Evolutionary conservation across 2,113 vertebrate species (phyloP), one percentile per base, ranked within the genome.

Genomic region (Seriola quinqueradiata): DNA sequence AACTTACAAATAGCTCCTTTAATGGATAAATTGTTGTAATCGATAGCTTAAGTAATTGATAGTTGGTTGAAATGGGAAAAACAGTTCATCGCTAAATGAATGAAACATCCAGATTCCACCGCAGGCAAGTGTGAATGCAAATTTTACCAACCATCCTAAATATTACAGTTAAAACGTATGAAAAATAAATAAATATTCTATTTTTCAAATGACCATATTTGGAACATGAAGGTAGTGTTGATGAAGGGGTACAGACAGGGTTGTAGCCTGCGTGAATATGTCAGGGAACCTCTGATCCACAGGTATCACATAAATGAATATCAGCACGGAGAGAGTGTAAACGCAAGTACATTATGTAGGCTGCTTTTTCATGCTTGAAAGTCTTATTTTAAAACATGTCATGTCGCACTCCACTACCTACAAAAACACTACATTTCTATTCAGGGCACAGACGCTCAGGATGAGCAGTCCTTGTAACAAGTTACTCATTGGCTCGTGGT

Each of bases 391-490:
- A 48, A 75, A 72, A 75, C 52, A 48, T 4, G 16, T 69, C 6
- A 54, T 36, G 69, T 67, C 58, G 38, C 76, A 25, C 63, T 42
- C 9, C 12, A 64, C 46, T 13, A 55, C 44, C 14, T 7, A 5
- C 17, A 46, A 16, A 79, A 83, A 13, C 67, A 66, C 25, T 12
- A 4, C n/a, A 84, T 83, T 75, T 63, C 21, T 36, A 88, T 84
- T 89, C 81, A 38, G 32, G 25, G 36, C 82, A 86, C 84, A 82
- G 50, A 61, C 1, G 1, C 52, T 70, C 28, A 28, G 79, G 57
- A 16, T 83, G 77, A 84, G 77, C 79, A 86, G 83, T 75, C 77
- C 32, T 63, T 38, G 52, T 59, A 34, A 65, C 59, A 82, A 36
- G 44, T 28, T 16, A 42, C 40, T 28, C 77, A 63, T 40, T 10